Conservation (phyloP, 1,140 invertebrate genomes). For the Matsumurasca onukii region DNA sequence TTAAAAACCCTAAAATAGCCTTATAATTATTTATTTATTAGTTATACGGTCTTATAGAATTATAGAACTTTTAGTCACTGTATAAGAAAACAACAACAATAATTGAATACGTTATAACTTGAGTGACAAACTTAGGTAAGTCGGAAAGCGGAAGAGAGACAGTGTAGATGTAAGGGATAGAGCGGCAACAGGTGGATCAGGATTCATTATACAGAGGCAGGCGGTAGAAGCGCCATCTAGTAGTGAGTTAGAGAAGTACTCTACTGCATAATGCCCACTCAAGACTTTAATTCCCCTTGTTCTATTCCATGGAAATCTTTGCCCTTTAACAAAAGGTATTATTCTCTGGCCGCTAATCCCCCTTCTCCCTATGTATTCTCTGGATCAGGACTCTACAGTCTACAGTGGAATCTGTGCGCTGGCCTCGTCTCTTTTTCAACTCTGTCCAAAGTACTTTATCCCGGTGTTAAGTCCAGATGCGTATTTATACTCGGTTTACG, state of each 20-base stretch:
- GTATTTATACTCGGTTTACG: slow-evolving; percentile 31
- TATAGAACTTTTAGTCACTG: too few species aligned
- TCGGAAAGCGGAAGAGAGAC: background rate
- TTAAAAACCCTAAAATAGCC: too few species aligned
- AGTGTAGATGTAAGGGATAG: background rate
- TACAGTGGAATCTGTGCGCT: too few species aligned
- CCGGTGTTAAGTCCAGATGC: slow-evolving; percentile 32
- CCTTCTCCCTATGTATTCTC: slow-evolving; percentile 40
- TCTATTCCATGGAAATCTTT: slow-evolving; percentile 37
- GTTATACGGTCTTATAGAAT: too few species aligned
- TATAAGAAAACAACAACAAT: too few species aligned
- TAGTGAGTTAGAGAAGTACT: background rate
- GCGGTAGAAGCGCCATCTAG: too few species aligned
- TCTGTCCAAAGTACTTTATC: slow-evolving; percentile 34
- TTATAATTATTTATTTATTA: too few species aligned
- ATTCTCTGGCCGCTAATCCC: slow-evolving; percentile 37
- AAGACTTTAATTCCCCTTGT: slow-evolving; percentile 37
- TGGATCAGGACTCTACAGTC: slow-evolving; percentile 39
- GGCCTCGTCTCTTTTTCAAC: slow-evolving; percentile 33
- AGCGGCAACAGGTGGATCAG: slow-evolving; percentile 20
- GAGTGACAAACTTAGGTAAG: too few species aligned
- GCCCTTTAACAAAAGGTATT: slow-evolving; percentile 41
- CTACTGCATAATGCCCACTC: slow-evolving; percentile 12
- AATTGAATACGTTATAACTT: too few species aligned
- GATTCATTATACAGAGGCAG: slow-evolving; percentile 26